These are phyloP conservation scores for Luehdorfia chinensis DNA, from an alignment of 1,140 invertebrate genomes.

Conservation along the genomic window DNA sequence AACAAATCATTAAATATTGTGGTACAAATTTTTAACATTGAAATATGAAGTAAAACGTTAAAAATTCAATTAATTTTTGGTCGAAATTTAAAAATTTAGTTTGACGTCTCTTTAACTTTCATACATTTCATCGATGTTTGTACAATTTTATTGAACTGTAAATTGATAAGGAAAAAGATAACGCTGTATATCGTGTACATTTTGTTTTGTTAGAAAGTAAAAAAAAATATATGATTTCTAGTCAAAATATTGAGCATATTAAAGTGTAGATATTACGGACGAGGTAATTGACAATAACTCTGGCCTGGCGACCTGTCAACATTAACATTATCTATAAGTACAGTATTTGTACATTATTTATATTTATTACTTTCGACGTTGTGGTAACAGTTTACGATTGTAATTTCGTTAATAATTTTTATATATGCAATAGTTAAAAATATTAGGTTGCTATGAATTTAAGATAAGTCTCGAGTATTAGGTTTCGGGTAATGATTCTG, in stretches of 20 bases:
- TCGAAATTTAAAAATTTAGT: slow-evolving; percentile 16
- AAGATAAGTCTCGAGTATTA: slow-evolving; percentile 6
- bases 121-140: slow-evolving; percentile 63
- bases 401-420: slow-evolving; percentile 42
- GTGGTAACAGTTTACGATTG: slow-evolving; percentile 35
- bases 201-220: slow-evolving; percentile 73
- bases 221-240: slow-evolving; percentile 71
- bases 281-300: slow-evolving; percentile 71
- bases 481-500: slow-evolving; percentile 10
- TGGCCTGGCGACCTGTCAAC: slow-evolving; percentile 51
- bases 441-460: slow-evolving; percentile 12
- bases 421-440: slow-evolving; percentile 21
- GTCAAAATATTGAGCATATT: slow-evolving; percentile 76
- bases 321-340: slow-evolving; percentile 53
- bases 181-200: slow-evolving; percentile 63
- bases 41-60: no score
- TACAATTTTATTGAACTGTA: slow-evolving; percentile 64
- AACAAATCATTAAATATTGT: no score
- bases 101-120: slow-evolving; percentile 23
- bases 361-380: slow-evolving; percentile 38
- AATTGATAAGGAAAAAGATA: slow-evolving; percentile 57
- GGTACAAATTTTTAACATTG: no score
- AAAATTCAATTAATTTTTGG: no score
- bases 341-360: slow-evolving; percentile 45
- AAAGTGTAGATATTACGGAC: slow-evolving; percentile 68